These are phyloP conservation scores for Mesopsocus fuscifrons DNA, from an alignment of 2,888 invertebrate genomes.

Conservation along the genomic window DNA sequence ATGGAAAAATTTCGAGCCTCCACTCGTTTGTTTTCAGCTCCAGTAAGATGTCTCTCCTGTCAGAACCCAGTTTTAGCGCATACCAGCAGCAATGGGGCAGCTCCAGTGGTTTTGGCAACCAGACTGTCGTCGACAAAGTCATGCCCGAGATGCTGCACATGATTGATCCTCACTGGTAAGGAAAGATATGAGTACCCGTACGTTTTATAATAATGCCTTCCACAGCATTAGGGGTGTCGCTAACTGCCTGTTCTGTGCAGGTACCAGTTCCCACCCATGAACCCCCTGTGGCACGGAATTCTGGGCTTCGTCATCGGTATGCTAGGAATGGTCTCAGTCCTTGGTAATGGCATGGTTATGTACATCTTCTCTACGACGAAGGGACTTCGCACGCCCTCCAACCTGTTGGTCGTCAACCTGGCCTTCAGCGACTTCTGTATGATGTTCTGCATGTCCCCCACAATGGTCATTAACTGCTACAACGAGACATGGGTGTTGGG, in stretches of 20 bases:
- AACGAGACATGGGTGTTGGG: constrained; percentile 49
- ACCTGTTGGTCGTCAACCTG: constrained; percentile 75
- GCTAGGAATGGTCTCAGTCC: constrained; percentile 47
- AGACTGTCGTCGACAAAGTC: constrained; percentile 69
- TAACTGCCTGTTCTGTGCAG: too few species aligned
- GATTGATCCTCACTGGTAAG: constrained; percentile 39
- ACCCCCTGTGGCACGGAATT: constrained; percentile 70
- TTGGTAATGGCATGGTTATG: constrained; percentile 48
- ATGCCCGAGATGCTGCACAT: constrained; percentile 53
- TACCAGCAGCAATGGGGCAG: constrained; percentile 24
- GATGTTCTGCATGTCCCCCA: constrained; percentile 66
- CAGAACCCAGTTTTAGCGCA: constrained; percentile 27
- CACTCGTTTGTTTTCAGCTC: constrained; percentile 1
- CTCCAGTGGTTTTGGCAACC: constrained; percentile 33
- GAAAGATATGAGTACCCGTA: too few species aligned
- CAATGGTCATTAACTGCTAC: constrained; percentile 71
- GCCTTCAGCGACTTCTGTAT: constrained; percentile 81
- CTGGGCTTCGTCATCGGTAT: constrained; percentile 58
- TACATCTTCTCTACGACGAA: constrained; percentile 58
- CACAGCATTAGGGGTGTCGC: too few species aligned
- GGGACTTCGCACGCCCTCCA: constrained; percentile 69
- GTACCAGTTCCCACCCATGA: constrained; percentile 80
- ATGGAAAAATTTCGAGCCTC: too few species aligned
- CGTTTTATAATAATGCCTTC: too few species aligned
- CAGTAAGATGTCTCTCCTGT: constrained; percentile 26